Evolutionary conservation across 2,113 vertebrate species (phyloP), one percentile per base, ranked within the genome.

Genomic region (Hucho hucho): DNA sequence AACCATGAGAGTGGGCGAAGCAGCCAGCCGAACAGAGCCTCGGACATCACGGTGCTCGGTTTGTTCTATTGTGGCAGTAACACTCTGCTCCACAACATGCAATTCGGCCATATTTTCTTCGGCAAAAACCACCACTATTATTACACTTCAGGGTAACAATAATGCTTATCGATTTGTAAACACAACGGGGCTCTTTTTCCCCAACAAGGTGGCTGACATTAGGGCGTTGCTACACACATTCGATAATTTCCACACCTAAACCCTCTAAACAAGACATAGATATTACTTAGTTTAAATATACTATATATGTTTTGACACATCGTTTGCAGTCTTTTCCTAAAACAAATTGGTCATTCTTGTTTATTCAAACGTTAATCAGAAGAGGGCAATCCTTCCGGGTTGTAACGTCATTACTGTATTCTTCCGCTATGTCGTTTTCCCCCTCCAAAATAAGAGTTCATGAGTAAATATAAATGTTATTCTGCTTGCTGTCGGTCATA

Each of bases 101-200:
- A 95, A 85, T 79, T 98, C 95, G 76, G 96, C 95, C 96, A 97
- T 97, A 77, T 87, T 93, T 77, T 67, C 61, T 61, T 61, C 61
- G 74, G 73, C 70, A 37, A 56, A 43, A 43, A 43, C 80, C 78
- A 74, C 37, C 73, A 77, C 70, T 63, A 43, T 43, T 43, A 43
- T 43, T 58, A 77, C 74, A 29, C 86, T 77, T 84, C 87, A 77
- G 81, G 83, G 81, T 73, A 73, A 79, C 79, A 43, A 73, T 71
- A 4, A 72, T 64, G 64, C 46, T 74, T 71, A 65, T 79, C 77
- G 83, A 81, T 69, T 81, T 89, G 90, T 90, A 91, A 91, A 90
- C 91, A 92, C 37, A 81, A 80, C 56, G 77, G 75, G 69, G 79
- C 26, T 82, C 47, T 84, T 87, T 83, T 84, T 83, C 80, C 83